Evolutionary conservation across 2,797 vertebrate genomes (phyloP).

Genomic region (Chelidonichthys spinosus): DNA sequence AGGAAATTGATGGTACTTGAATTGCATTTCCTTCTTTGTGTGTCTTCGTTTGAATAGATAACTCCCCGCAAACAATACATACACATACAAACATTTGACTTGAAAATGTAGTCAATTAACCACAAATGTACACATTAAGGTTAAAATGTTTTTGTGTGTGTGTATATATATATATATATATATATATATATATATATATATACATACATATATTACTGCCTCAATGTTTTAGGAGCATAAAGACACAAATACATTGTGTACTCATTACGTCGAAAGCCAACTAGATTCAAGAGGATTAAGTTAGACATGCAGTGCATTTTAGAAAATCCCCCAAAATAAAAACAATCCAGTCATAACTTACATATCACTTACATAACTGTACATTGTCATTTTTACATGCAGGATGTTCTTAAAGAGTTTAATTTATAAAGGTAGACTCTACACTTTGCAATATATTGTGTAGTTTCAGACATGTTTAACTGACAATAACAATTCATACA

Average conservation of each 20-base stretch:
- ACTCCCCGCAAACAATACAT: neutral
- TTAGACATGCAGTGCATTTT: neutral
- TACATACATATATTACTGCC: no score
- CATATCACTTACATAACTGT: neutral
- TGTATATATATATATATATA: no score
- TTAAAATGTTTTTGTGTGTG: neutral
- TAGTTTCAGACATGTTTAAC: constrained; percentile 4
- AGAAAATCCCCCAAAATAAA: neutral
- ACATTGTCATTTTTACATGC: constrained; percentile 9
- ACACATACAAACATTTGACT: neutral
- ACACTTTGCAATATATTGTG: neutral
- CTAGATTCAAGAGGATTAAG: neutral
- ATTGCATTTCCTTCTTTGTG: neutral
- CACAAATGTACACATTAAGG: neutral
- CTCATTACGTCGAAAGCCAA: neutral
- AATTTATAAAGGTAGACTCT: neutral
- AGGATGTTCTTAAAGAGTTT: constrained; percentile 1
- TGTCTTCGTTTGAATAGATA: neutral
- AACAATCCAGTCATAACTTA: neutral
- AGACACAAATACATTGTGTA: neutral
- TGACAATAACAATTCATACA: neutral
- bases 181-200: no score
- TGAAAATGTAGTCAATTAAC: no score
- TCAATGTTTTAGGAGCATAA: neutral
- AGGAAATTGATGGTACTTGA: neutral